Conservation (phyloP, 2,113 vertebrate species). For the Muscicapa adusta region DNA sequence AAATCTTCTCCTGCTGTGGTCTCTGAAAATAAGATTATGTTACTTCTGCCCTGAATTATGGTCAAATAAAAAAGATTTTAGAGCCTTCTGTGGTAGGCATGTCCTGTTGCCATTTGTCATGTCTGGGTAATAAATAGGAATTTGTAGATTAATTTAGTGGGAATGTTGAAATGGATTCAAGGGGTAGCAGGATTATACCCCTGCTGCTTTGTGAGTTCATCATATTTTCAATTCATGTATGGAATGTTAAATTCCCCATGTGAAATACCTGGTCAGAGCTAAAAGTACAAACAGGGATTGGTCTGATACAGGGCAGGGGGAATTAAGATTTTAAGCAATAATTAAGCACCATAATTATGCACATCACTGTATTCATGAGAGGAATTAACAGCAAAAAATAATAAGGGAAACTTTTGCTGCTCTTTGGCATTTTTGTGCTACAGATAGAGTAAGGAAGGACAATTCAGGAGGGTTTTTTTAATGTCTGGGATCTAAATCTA, state of each 20-base stretch:
- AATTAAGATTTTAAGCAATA: background rate
- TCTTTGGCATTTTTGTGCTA: background rate
- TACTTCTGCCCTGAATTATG: background rate
- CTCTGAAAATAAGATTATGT: background rate
- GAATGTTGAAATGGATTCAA: background rate
- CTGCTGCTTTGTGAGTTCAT: background rate
- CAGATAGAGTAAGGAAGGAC: background rate
- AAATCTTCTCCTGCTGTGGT: background rate
- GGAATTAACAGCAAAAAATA: background rate
- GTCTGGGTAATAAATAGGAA: background rate
- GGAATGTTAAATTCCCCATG: background rate
- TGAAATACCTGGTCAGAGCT: background rate
- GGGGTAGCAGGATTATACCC: background rate
- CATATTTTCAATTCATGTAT: background rate
- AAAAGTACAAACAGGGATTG: background rate
- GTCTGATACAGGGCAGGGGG: background rate
- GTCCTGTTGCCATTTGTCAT: background rate
- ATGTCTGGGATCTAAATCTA: background rate
- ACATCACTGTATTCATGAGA: background rate
- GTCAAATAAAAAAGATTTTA: background rate
- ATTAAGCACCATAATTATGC: background rate
- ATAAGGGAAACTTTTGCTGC: background rate
- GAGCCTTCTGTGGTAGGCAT: background rate
- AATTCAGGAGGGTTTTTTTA: background rate
- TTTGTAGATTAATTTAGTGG: background rate